Evolutionary conservation across 1,140 invertebrate species (phyloP).

Genomic region (Achroia grisella): DNA sequence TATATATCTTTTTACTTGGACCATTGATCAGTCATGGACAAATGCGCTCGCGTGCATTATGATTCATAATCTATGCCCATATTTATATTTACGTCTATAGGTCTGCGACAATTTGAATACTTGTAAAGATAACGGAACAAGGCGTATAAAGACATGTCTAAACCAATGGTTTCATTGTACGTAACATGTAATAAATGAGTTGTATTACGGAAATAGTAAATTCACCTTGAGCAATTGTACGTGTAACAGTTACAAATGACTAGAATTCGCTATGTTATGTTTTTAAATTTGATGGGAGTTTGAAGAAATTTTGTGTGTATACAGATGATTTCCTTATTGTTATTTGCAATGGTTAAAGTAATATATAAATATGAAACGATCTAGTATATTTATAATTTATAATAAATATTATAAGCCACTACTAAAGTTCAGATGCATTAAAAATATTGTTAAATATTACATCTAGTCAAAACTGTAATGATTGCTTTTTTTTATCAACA

Average conservation of each 20-base stretch:
- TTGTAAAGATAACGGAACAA: too few species aligned
- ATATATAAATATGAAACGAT: too few species aligned
- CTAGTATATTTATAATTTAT: too few species aligned
- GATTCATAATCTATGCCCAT: conserved; percentile 39
- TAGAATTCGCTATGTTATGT: conserved; percentile 7
- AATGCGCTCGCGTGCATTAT: conserved; percentile 37
- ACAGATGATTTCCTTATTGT: conserved; percentile 16
- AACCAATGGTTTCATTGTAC: too few species aligned
- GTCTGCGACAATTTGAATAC: too few species aligned
- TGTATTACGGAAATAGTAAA: conserved; percentile 27
- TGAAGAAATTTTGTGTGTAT: conserved; percentile 12
- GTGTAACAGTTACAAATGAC: conserved; percentile 32
- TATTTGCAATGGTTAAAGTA: background rate
- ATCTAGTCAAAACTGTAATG: too few species aligned
- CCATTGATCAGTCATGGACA: conserved; percentile 6
- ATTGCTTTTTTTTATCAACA: too few species aligned
- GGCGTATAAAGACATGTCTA: too few species aligned
- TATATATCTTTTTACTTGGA: too few species aligned
- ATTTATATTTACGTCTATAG: conserved; percentile 17
- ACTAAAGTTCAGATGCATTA: too few species aligned
- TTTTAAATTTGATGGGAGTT: background rate
- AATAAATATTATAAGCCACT: too few species aligned
- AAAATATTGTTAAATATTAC: too few species aligned
- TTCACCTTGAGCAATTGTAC: conserved; percentile 34
- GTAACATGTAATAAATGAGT: conserved; percentile 26